These are phyloP conservation scores for Prionace glauca DNA, from an alignment of 2,797 vertebrate species.

Conservation along the genomic window DNA sequence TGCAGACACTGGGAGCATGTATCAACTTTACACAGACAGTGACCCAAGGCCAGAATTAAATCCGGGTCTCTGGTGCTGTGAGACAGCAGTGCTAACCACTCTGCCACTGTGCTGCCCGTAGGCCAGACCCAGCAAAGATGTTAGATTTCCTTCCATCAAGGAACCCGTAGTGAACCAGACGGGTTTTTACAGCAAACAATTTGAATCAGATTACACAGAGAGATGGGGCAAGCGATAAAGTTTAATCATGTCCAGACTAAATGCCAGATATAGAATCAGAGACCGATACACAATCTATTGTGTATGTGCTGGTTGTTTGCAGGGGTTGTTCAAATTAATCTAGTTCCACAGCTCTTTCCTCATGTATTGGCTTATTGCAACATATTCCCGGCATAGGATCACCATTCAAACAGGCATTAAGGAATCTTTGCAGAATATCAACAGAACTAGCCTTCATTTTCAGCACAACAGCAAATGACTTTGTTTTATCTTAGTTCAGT, in stretches of 20 bases:
- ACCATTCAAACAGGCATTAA: not conserved
- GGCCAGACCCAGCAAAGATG: no score
- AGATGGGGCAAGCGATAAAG: not conserved
- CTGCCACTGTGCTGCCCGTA: no score
- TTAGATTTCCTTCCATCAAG: no score
- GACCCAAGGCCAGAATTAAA: no score
- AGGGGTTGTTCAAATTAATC: not conserved
- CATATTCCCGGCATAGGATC: not conserved
- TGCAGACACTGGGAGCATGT: no score
- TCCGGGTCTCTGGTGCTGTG: no score
- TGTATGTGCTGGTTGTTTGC: not conserved
- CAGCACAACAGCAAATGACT: not conserved
- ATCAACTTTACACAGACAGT: no score
- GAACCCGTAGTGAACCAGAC: no score
- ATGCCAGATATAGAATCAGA: not conserved
- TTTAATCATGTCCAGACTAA: not conserved
- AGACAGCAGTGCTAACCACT: no score
- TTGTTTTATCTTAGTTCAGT: not conserved
- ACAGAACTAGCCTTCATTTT: not conserved
- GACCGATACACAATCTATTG: not conserved
- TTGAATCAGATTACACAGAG: not conserved
- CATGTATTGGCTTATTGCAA: not conserved
- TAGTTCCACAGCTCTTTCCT: not conserved
- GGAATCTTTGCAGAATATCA: not conserved
- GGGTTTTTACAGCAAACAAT: not conserved